Evolutionary conservation across 2,888 invertebrate genomes (phyloP).

Genomic region (Drosophila emarginata): DNA sequence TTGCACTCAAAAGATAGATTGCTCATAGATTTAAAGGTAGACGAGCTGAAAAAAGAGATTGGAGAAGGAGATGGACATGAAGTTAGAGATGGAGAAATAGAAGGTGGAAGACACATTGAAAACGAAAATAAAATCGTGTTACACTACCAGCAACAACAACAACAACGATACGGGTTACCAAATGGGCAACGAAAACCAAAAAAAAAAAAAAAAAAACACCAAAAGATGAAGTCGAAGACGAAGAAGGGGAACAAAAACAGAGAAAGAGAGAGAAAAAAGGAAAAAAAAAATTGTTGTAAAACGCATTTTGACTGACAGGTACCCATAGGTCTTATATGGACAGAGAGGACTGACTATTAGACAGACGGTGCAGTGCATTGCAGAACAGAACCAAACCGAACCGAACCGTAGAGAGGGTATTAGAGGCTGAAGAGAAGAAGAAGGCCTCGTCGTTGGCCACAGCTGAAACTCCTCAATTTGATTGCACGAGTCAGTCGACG

Average conservation of each 20-base stretch:
- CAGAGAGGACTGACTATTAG: constrained; percentile 30
- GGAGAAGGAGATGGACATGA: constrained; percentile 11
- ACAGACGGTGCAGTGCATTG: constrained; percentile 26
- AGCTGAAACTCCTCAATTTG: constrained; percentile 70
- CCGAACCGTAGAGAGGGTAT: not conserved
- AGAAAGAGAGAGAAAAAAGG: constrained; percentile 17
- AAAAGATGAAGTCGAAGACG: constrained; percentile 10
- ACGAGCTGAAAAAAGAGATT: not conserved
- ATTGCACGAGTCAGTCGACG: constrained; percentile 66
- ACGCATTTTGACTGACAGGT: constrained; percentile 78
- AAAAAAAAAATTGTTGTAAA: constrained; percentile 67
- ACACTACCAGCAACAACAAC: constrained; percentile 35
- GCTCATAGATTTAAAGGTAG: constrained; percentile 52
- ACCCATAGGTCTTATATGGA: constrained; percentile 66
- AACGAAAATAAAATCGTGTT: constrained; percentile 67
- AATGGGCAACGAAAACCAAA: constrained; percentile 61
- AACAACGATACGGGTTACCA: constrained; percentile 63
- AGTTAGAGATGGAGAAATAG: constrained; percentile 23
- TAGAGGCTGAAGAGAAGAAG: not conserved
- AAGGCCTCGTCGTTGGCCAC: constrained; percentile 26
- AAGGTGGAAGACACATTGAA: constrained; percentile 37
- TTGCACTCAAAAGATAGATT: constrained; percentile 72
- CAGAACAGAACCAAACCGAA: not conserved
- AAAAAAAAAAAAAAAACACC: constrained; percentile 22
- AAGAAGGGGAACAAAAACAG: constrained; percentile 11